Base-by-base conservation (phyloP, 2,113 vertebrate species). In the Ellobius talpinus region DNA sequence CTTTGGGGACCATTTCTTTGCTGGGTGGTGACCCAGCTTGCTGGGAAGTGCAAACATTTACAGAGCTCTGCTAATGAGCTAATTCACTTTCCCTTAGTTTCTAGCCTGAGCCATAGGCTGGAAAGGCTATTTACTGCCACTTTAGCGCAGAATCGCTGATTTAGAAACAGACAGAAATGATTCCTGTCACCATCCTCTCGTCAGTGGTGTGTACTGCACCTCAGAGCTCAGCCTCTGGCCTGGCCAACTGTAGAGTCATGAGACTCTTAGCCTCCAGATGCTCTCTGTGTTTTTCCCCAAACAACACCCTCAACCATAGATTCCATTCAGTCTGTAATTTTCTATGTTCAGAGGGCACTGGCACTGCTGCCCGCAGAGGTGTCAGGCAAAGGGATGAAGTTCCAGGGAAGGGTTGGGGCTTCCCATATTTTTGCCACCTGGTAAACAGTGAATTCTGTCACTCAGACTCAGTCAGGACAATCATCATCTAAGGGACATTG, bases 1-100 rank as follows among this genome's bases (percentile, higher is more conserved):
- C 9, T 61, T n/a, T 3, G 1, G 66, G 33, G 58, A 26, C 88
- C 58, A 13, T 7, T 0, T 33, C 9, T 17, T 87, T 45, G 11
- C 70, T 63, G 65, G 61, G 52, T 42, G 5, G 55, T 58, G 55
- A 61, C 31, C 4, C 17, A 61, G 2, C 12, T 52, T 86, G 39
- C 72, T 16, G 14, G 47, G 16, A 26, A 63, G 36, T 24, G n/a
- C 13, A 45, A 45, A 42, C 81, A 63, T 89, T 65, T 73, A n/a
- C 50, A 84, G 74, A 85, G 12, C 36, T 39, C 39, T n/a, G 9
- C 26, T 39, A 82, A 29, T 45, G 50, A 85, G 73, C 47, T 86
- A 74, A 70, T 84, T 45, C 39, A n/a, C 29, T 17, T 31, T 45
- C 2, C 1, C 58, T 45, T 6, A 10, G 26, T 84, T 90, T 29